A percentile compares a stretch with the other conserved stretches of the same genome.
These are phyloP conservation scores for Leptodactylus fuscus DNA, from an alignment of 2,113 vertebrate species.

Conservation along the genomic window DNA sequence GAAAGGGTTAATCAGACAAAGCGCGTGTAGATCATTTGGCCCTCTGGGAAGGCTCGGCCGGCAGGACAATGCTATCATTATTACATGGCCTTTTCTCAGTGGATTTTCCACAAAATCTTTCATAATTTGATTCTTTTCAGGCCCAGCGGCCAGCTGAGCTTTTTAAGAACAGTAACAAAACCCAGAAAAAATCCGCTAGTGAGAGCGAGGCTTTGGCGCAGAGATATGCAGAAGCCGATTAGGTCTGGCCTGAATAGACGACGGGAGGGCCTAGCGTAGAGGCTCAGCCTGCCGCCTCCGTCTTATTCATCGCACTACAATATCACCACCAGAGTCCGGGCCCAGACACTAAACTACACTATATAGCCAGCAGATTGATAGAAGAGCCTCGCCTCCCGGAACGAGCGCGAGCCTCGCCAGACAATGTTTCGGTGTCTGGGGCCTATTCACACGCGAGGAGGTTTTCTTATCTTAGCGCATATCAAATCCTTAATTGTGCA, in stretches of 20 bases:
- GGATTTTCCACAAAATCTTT: constrained; percentile 82
- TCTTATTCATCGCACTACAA: constrained; percentile 82
- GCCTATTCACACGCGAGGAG: constrained; percentile 65
- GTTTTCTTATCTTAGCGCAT: constrained; percentile 70
- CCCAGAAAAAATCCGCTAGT: constrained; percentile 74
- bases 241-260: constrained; percentile 80
- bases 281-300: constrained; percentile 78
- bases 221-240: constrained; percentile 80
- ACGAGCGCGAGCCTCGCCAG: constrained; percentile 70
- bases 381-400: constrained; percentile 74
- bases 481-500: constrained; percentile 69
- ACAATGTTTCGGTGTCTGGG: constrained; percentile 68
- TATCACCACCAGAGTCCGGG: constrained; percentile 84
- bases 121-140: constrained; percentile 85
- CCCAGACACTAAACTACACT: constrained; percentile 83
- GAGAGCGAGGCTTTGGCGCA: constrained; percentile 76
- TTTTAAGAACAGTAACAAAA: constrained; percentile 82
- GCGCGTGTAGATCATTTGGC: constrained; percentile 74
- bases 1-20: constrained; percentile 79
- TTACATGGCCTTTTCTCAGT: constrained; percentile 76
- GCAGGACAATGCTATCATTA: constrained; percentile 77
- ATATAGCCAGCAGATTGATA: constrained; percentile 81
- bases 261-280: constrained; percentile 75
- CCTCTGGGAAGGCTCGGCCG: constrained; percentile 74
- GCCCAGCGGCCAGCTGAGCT: constrained; percentile 81